Conservation (phyloP, 2,797 vertebrate species). For the Malurus leucopterus region DNA sequence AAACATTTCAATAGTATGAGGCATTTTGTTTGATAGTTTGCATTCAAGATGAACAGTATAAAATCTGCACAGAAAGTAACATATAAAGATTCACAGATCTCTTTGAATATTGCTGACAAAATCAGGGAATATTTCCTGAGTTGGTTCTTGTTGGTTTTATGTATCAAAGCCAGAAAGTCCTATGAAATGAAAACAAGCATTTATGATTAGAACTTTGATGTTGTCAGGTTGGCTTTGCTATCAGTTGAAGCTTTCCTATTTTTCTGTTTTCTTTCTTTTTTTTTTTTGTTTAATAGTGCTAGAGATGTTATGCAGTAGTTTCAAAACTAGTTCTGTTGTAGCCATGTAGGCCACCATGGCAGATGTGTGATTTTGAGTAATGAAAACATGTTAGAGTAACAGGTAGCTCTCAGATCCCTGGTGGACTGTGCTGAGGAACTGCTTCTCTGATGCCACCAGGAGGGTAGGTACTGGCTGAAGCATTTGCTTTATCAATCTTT, state of each 20-base stretch:
- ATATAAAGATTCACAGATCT: not conserved
- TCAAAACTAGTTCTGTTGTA: not conserved
- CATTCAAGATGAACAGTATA: not conserved
- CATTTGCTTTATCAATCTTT: not conserved
- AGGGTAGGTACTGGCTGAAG: not conserved
- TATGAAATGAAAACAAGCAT: not conserved
- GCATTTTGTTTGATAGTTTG: not conserved
- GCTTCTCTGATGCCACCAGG: not conserved
- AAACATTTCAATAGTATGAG: not conserved
- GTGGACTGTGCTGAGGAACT: not conserved
- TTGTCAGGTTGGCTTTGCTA: not conserved
- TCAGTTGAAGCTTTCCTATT: not conserved
- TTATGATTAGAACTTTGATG: not conserved
- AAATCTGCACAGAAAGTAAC: not conserved
- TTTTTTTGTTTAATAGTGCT: not conserved
- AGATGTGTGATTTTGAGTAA: not conserved
- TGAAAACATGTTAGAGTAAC: not conserved
- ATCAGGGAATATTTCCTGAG: accelerated
- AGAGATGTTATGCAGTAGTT: not conserved
- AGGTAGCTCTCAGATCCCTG: not conserved
- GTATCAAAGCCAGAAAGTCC: not conserved
- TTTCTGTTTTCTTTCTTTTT: not conserved
- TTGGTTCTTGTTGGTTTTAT: not conserved
- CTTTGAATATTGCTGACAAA: not conserved
- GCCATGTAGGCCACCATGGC: accelerated